Conservation (phyloP, 2,113 vertebrate species). For the Anoura caudifer region DNA sequence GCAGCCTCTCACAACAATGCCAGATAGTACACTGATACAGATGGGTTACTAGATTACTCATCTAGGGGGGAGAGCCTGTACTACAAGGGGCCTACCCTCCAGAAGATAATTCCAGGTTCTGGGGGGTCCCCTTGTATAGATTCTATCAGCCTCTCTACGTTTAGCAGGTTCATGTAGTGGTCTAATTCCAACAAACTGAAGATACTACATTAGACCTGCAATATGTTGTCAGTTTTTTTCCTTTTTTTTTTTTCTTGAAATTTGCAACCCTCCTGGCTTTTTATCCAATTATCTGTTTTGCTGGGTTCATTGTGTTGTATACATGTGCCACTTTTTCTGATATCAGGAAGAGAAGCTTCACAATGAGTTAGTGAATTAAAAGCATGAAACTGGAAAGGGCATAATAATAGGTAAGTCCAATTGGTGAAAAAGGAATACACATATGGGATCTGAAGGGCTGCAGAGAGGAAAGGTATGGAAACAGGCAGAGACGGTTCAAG, state of each 20-base stretch:
- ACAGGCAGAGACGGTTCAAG: neutral
- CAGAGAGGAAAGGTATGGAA: neutral
- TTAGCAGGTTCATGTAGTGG: neutral
- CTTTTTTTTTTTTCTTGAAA: neutral
- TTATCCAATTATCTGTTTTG: neutral
- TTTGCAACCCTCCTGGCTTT: neutral
- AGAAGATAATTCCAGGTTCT: too few relatives aligned
- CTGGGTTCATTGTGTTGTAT: neutral
- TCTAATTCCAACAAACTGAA: neutral
- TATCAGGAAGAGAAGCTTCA: neutral
- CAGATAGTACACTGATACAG: too few relatives aligned
- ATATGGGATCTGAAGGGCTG: neutral
- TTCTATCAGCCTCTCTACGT: neutral
- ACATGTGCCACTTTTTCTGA: neutral
- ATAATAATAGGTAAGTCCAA: neutral
- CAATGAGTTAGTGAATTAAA: constrained; percentile 18
- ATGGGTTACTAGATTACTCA: too few relatives aligned
- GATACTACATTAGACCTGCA: neutral
- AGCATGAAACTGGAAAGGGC: neutral
- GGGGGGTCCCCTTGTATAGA: accelerated
- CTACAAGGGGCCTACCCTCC: too few relatives aligned
- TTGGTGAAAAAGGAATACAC: neutral
- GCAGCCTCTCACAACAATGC: too few relatives aligned
- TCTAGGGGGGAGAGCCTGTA: too few relatives aligned
- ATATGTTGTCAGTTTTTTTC: neutral